Conservation (phyloP, 2,888 invertebrate genomes). For the Perithous albicinctus region DNA sequence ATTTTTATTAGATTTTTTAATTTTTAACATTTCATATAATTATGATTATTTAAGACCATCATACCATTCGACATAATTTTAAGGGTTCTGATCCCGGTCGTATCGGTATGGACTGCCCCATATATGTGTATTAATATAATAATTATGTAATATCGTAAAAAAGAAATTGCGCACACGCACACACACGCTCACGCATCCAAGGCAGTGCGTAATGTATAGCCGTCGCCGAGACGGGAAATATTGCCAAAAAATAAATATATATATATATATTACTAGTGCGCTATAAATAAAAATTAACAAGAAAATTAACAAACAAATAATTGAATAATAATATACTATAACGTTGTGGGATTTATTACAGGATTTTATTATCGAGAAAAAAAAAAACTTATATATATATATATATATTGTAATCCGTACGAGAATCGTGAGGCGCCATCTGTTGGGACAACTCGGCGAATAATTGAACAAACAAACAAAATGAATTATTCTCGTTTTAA, state of each 20-base stretch:
- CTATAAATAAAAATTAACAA: constrained; percentile 37
- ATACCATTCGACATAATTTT: no score
- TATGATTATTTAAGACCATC: no score
- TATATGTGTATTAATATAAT: no score
- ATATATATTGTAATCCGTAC: constrained; percentile 41
- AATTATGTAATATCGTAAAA: constrained; percentile 25
- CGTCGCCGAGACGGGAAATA: constrained; percentile 65
- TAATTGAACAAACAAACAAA: neutral
- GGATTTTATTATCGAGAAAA: constrained; percentile 56
- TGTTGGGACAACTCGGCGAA: constrained; percentile 27
- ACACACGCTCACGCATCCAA: constrained; percentile 40
- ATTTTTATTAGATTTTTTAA: no score
- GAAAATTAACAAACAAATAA: constrained; percentile 35
- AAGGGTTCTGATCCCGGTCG: no score
- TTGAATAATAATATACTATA: constrained; percentile 46
- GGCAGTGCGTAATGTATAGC: constrained; percentile 63
- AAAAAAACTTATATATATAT: constrained; percentile 46
- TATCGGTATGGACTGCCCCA: no score
- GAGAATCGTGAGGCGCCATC: constrained; percentile 17
- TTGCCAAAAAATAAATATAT: constrained; percentile 64
- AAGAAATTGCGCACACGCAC: constrained; percentile 37
- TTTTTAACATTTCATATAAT: no score
- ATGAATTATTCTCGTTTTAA: constrained; percentile 31
- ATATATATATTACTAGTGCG: constrained; percentile 46
- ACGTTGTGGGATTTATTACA: constrained; percentile 63